These are phyloP conservation scores for Portevinia maculata DNA, from an alignment of 2,888 invertebrate genomes.

Conservation along the genomic window DNA sequence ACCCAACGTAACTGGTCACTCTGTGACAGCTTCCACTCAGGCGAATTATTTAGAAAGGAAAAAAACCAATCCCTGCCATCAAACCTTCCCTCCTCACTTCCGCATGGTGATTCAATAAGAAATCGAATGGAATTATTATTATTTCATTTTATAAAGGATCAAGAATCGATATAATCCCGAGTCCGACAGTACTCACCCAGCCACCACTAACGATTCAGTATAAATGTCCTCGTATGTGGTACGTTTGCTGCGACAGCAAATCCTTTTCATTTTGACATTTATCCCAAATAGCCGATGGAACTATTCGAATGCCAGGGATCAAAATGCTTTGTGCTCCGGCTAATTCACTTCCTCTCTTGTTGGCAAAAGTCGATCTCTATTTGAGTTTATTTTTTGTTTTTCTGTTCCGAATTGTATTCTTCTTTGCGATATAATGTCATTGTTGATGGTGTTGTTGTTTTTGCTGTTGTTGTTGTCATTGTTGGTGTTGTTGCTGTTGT, in stretches of 20 bases:
- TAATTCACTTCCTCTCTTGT: constrained; percentile 69
- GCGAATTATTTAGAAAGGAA: constrained; percentile 43
- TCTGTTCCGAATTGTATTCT: constrained; percentile 25
- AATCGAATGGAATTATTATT: constrained; percentile 69
- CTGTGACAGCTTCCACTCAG: constrained; percentile 68
- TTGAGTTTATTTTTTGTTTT: constrained; percentile 37
- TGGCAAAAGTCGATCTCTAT: constrained; percentile 65
- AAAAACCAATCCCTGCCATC: constrained; percentile 53
- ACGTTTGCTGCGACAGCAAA: constrained; percentile 63
- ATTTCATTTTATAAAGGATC: constrained; percentile 59
- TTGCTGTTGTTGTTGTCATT: constrained; percentile 8
- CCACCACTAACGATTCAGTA: background rate
- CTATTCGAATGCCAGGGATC: constrained; percentile 69
- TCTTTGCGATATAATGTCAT: constrained; percentile 7
- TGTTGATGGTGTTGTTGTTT: constrained; percentile 1
- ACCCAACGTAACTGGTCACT: constrained; percentile 65
- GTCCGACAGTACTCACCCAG: constrained; percentile 56
- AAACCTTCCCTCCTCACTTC: constrained; percentile 9
- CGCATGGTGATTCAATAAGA: constrained; percentile 65
- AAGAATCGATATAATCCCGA: constrained; percentile 66
- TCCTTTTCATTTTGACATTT: constrained; percentile 74
- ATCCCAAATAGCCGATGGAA: constrained; percentile 72
- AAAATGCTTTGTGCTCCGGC: constrained; percentile 70
- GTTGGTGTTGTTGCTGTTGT: too few species aligned
- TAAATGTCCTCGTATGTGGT: constrained; percentile 15